Percentiles rank a stretch among this genome's conserved stretches.
Evolutionary conservation across 2,888 invertebrate species (phyloP).

Genomic region (Odontomyia ornata): DNA sequence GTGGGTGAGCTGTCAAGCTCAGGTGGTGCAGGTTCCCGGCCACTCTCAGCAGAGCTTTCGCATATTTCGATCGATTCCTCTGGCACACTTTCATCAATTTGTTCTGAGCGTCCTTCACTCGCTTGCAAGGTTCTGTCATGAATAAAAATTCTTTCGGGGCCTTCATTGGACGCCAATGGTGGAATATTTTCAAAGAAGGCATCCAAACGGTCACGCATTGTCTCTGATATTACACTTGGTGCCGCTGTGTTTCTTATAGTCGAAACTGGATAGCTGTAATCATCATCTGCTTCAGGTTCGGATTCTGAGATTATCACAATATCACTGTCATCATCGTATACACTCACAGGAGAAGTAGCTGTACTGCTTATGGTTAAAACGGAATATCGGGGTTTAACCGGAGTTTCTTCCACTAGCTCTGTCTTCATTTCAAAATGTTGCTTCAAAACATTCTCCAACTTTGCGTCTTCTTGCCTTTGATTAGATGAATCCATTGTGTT

Average conservation of each 20-base stretch:
- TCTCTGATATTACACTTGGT: neutral
- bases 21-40: neutral
- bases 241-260: neutral
- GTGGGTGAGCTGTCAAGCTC: neutral
- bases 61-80: constrained; percentile 59
- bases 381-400: neutral
- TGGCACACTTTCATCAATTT: constrained; percentile 45
- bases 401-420: neutral
- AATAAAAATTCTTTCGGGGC: neutral
- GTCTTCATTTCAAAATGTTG: constrained; percentile 7
- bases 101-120: neutral
- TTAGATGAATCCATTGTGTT: neutral
- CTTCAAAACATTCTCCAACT: constrained; percentile 23
- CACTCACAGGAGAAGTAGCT: neutral
- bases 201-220: constrained; percentile 14
- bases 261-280: constrained; percentile 19
- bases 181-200: constrained; percentile 38
- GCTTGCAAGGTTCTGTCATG: neutral
- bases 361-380: constrained; percentile 29
- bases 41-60: constrained; percentile 58
- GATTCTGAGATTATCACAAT: constrained; percentile 19
- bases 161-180: constrained; percentile 30
- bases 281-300: neutral
- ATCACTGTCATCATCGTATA: constrained; percentile 13
- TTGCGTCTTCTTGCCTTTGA: neutral